Evolutionary conservation across 2,888 invertebrate genomes (phyloP).

Genomic region (Pemphredon lugubris): DNA sequence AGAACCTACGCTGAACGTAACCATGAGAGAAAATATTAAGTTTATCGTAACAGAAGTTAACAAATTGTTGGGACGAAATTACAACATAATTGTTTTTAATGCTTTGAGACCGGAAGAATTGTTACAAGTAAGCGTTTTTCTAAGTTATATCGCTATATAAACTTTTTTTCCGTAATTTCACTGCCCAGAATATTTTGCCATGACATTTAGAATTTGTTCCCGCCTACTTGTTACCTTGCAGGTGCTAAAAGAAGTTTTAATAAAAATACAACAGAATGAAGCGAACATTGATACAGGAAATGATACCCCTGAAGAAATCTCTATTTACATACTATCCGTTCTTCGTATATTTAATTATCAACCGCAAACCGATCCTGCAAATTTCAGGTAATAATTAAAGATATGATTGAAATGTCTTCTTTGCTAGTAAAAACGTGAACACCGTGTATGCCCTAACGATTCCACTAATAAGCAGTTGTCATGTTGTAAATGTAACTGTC

Average conservation of each 20-base stretch:
- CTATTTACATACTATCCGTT: slow-evolving; percentile 87
- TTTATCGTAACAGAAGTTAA: slow-evolving; percentile 89
- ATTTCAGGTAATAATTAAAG: slow-evolving; percentile 67
- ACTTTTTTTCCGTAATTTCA: no score
- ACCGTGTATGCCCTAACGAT: no score
- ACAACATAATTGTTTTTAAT: slow-evolving; percentile 93
- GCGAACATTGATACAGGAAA: slow-evolving; percentile 88
- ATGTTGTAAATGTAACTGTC: no score
- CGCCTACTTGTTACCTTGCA: slow-evolving; percentile 51
- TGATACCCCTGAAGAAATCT: slow-evolving; percentile 89
- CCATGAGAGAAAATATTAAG: slow-evolving; percentile 87
- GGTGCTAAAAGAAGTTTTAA: slow-evolving; percentile 85
- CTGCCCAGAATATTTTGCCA: no score
- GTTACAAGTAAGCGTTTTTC: slow-evolving; percentile 84
- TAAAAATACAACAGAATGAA: slow-evolving; percentile 83
- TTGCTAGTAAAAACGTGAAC: no score
- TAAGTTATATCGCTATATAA: no score
- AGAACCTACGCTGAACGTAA: slow-evolving; percentile 3
- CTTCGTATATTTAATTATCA: slow-evolving; percentile 91
- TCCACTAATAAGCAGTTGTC: no score
- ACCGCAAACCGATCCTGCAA: slow-evolving; percentile 82
- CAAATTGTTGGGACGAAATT: slow-evolving; percentile 87
- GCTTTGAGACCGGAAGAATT: slow-evolving; percentile 88
- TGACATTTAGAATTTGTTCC: no score
- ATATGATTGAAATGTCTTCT: background rate